Evolutionary conservation across 2,888 invertebrate genomes (phyloP).

Genomic region (Himalopsyche kuldschensis): DNA sequence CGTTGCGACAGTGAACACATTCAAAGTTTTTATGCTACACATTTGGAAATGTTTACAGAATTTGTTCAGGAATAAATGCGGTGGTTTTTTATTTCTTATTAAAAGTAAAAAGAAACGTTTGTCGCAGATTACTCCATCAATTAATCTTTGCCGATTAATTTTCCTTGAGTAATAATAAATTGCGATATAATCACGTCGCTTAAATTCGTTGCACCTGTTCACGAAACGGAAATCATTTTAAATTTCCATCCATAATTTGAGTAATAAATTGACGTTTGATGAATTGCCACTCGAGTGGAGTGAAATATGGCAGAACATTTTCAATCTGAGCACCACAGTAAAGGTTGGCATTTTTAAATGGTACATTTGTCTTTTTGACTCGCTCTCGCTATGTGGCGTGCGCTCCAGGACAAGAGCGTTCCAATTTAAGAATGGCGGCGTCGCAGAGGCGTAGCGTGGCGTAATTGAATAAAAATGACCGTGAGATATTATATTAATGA

Average conservation of each 20-base stretch:
- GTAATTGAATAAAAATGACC: too few species aligned
- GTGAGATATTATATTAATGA: too few species aligned
- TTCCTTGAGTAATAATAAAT: background rate
- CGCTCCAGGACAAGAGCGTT: background rate
- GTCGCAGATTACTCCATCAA: too few species aligned
- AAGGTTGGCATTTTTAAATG: constrained; percentile 18
- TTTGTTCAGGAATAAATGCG: too few species aligned
- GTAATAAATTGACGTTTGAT: background rate
- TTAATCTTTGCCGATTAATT: too few species aligned
- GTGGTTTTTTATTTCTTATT: too few species aligned
- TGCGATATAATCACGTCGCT: background rate
- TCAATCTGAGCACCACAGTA: constrained; percentile 5
- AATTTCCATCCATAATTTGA: background rate
- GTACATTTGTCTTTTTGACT: constrained; percentile 14
- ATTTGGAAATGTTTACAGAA: too few species aligned
- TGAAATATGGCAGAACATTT: constrained; percentile 5
- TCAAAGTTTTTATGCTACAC: too few species aligned
- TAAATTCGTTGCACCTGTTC: background rate
- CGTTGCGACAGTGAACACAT: too few species aligned
- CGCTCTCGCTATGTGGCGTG: background rate
- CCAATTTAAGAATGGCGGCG: background rate
- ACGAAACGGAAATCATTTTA: background rate
- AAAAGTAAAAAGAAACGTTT: too few species aligned
- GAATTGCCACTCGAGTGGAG: background rate
- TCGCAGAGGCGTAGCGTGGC: background rate